Conservation (phyloP, 2,888 invertebrate species). For the Heliconius aoede region DNA sequence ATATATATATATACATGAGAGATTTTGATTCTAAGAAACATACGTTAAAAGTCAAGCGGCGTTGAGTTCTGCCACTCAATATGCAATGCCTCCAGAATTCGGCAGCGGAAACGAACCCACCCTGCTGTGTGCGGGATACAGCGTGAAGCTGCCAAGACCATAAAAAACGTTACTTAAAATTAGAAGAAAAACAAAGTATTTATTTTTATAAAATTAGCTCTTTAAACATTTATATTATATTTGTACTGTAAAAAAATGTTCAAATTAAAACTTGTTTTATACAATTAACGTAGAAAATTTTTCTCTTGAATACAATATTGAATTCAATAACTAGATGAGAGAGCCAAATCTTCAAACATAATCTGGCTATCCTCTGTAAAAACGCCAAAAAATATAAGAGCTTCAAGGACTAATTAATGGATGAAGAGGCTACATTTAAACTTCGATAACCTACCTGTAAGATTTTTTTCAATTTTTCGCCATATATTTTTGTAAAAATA, state of each 20-base stretch:
- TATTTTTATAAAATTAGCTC: background rate
- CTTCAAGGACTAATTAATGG: conserved; percentile 11
- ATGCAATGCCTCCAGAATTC: too few species aligned
- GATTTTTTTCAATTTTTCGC: background rate
- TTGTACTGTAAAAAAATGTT: background rate
- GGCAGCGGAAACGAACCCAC: too few species aligned
- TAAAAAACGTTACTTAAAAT: background rate
- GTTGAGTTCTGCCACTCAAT: too few species aligned
- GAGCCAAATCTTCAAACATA: conserved; percentile 28
- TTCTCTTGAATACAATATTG: background rate
- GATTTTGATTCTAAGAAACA: too few species aligned
- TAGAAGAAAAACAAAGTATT: background rate
- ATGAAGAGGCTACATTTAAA: conserved; percentile 2
- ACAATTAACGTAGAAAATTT: background rate
- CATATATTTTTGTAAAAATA: background rate
- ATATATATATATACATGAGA: too few species aligned
- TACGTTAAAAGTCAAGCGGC: too few species aligned
- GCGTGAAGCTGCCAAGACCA: too few species aligned
- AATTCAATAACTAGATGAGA: background rate
- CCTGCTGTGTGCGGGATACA: too few species aligned
- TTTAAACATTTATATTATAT: background rate
- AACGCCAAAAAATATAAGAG: conserved; percentile 23
- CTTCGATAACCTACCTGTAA: background rate
- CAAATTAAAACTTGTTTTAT: background rate
- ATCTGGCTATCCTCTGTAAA: conserved; percentile 27